These are phyloP conservation scores for Mus spretus DNA, from an alignment of 2,797 vertebrate species.

Conservation along the genomic window DNA sequence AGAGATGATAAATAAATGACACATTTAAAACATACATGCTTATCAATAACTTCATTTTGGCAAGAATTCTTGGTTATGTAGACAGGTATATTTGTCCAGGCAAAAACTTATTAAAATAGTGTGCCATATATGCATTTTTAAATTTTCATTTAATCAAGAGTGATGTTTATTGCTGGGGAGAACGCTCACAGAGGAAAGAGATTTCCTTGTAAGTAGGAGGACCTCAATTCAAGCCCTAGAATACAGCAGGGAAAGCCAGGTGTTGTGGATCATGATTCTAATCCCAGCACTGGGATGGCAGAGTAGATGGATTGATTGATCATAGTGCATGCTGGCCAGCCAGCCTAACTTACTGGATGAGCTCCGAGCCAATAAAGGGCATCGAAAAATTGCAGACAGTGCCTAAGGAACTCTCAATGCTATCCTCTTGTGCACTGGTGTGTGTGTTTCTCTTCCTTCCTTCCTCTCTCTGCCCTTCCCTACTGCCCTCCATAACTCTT, in stretches of 20 bases:
- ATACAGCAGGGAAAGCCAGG: not conserved
- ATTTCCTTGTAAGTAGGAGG: not conserved
- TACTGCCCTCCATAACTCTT: not conserved
- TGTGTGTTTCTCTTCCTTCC: not conserved
- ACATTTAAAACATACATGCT: not conserved
- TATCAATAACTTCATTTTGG: not conserved
- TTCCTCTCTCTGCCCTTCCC: accelerated
- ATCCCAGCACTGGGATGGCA: not conserved
- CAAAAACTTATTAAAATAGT: not conserved
- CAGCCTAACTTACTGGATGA: not conserved
- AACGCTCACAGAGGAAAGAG: not conserved
- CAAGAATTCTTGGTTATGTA: not conserved
- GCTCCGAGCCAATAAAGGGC: not conserved
- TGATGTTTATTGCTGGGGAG: not conserved
- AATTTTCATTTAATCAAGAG: conserved; percentile 13
- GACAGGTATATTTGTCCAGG: not conserved
- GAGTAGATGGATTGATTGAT: too few species aligned
- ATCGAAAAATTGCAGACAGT: not conserved
- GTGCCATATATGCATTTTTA: not conserved
- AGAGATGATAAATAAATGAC: not conserved
- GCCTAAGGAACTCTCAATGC: not conserved
- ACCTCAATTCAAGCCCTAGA: not conserved
- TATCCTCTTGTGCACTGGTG: not conserved
- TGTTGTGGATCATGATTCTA: not conserved
- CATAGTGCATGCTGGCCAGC: not conserved